Evolutionary conservation across 2,888 invertebrate species (phyloP), one percentile per base, ranked within the genome.

Genomic region (Clitarchus hookeri): DNA sequence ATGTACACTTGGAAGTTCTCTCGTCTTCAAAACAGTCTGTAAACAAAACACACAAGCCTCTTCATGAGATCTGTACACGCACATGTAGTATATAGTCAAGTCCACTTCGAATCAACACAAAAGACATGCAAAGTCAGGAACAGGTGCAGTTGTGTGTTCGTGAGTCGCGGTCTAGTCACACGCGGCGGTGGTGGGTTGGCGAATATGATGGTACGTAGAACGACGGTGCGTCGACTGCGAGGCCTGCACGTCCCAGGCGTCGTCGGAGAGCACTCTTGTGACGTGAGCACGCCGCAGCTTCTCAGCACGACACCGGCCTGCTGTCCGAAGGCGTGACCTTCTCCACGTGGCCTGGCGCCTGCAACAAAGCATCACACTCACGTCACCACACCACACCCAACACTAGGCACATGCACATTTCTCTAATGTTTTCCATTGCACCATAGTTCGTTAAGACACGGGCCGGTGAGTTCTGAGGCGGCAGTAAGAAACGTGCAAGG

Each of bases 271-370:
- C 36, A 36, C 36, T 36, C 36, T 4, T 90, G 89, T 8, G 53
- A 19, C 6, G 53, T 53, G 36, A 2, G 65, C 65, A 4, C 8
- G 13, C 23, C 65, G n/a, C 65, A 19, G 65, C 65, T 25, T 53
- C 87, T 90, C 90, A 91, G 88, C 91, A 91, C 85, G 91, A 90
- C 84, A 91, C 90, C 84, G 91, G 91, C 90, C 93, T 92, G 92
- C 94, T 93, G 91, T 94, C 94, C 86, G 93, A 93, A 88, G 94
- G 93, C 89, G 94, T 93, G 90, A 94, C 92, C 91, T 94, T 94
- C 90, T 94, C 94, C 84, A 89, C 87, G 88, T 89, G 89, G 44
- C 86, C 84, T 9, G 94, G 93, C 89, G 93, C 93, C 94, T 95
- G 94, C 90, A 94, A 94, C 92, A 93, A 94, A 89, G 89, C 89